Evolutionary conservation across 1,140 invertebrate species (phyloP).

Genomic region (Zaprionus lachaisei): DNA sequence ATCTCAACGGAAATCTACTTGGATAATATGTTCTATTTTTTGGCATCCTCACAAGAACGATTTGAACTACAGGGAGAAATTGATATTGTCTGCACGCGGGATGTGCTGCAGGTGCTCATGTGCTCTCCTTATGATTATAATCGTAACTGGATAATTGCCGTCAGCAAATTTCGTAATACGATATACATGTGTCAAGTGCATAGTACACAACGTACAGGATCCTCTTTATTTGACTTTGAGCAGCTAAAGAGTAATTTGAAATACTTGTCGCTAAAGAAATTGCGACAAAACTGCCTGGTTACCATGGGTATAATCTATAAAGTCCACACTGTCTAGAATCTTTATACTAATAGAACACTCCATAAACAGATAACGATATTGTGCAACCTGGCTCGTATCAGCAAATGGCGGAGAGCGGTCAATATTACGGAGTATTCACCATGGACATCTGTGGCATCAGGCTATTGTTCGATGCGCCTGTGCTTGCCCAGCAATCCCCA

Average conservation of each 20-base stretch:
- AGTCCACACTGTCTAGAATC: neutral
- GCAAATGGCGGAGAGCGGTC: neutral
- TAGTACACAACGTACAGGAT: neutral
- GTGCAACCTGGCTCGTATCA: too few relatives aligned
- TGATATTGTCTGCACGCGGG: constrained; percentile 51
- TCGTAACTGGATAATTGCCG: constrained; percentile 48
- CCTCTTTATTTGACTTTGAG: constrained; percentile 11
- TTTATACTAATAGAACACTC: neutral
- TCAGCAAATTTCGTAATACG: constrained; percentile 49
- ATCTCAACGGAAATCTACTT: neutral
- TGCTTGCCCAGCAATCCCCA: constrained; percentile 27
- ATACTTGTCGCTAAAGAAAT: constrained; percentile 21
- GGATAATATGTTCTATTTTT: constrained; percentile 51
- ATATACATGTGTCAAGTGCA: constrained; percentile 49
- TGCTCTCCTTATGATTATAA: constrained; percentile 52
- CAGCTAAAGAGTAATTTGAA: neutral
- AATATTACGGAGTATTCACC: constrained; percentile 43
- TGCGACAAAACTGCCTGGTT: constrained; percentile 39
- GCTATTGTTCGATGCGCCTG: constrained; percentile 51
- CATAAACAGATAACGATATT: constrained; percentile 29
- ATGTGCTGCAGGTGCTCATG: constrained; percentile 57
- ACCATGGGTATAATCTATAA: neutral
- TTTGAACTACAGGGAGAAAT: constrained; percentile 12
- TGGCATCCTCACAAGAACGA: neutral
- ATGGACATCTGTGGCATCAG: constrained; percentile 12